Conservation (phyloP, 2,797 vertebrate genomes). For the Hemibagrus guttatus region DNA sequence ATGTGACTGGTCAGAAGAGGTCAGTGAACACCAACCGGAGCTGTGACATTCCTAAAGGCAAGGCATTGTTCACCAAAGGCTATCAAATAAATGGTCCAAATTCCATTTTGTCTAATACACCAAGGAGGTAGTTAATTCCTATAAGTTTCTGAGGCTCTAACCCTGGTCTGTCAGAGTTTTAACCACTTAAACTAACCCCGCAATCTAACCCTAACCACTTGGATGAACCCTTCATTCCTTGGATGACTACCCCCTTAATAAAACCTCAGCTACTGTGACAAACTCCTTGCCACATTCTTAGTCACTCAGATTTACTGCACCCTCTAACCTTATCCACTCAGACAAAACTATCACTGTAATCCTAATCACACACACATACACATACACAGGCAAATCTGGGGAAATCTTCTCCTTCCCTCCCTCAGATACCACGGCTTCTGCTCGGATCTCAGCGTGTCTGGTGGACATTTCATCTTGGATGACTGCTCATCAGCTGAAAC, state of each 20-base stretch:
- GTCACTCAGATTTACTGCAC: neutral
- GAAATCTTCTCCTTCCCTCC: no score
- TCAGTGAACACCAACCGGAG: neutral
- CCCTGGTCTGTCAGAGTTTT: neutral
- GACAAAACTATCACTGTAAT: neutral
- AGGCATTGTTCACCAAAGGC: neutral
- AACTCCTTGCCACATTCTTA: neutral
- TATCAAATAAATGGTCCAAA: neutral
- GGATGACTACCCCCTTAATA: neutral
- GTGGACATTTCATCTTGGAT: no score
- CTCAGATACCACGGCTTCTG: no score
- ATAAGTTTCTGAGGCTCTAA: neutral
- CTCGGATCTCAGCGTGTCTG: no score
- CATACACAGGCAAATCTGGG: no score
- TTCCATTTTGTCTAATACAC: neutral
- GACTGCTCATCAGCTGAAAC: no score
- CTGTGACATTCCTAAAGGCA: neutral
- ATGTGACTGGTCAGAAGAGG: neutral
- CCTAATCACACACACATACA: no score
- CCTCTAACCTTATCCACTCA: neutral
- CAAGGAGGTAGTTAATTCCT: neutral
- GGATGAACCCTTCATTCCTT: no score
- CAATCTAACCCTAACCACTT: no score
- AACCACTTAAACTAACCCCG: no score
- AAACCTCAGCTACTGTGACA: neutral